Base-by-base conservation (phyloP, 2,797 vertebrate species). In the Rhyacichthys aspro region DNA sequence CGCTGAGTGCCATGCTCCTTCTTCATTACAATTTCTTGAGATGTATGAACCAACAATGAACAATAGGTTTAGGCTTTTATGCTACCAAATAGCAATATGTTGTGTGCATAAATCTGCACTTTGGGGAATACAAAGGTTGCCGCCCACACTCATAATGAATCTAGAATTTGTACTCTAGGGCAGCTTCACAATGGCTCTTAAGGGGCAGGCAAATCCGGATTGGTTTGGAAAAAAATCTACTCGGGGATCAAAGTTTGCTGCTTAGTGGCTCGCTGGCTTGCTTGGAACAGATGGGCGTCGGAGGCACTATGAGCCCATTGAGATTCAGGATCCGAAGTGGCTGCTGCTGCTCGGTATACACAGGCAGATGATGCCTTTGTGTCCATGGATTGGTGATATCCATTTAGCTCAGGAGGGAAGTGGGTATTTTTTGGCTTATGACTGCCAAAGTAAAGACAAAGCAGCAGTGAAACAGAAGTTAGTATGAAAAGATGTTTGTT, bases 241-340 rank as follows among this genome's bases (percentile, higher is more conserved):
- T 86, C 60, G 67, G 88, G 88, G 91, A 91, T 92, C 90, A 91
- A 92, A 92, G 90, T 91, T 91, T 91, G 85, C 86, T 81, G 87
- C 90, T 90, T 86, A 86, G 89, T 87, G 86, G 82, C 87, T 88
- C 63, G 78, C 88, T 88, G 89, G 77, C 83, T 89, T 83, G 72
- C 81, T 89, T 67, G 89, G 88, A 93, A 91, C 92, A 94, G 92
- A 93, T 93, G 92, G 93, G 88, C 89, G 89, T 87, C 86, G 90
- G 89, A 89, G 89, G 89, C 84, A 89, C 87, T 77, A 79, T 83
- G 89, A 90, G 89, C 87, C 91, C 85, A 90, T 86, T 86, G 90
- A 92, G 92, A 93, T 90, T 89, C 88, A 85, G 86, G 78, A 91
- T 90, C 89, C 90, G 91, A 91, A 91, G 91, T 91, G 89, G 86